phyloP scores from a whole-genome alignment of 2,797 vertebrate species.

The Columba guinea region DNA sequence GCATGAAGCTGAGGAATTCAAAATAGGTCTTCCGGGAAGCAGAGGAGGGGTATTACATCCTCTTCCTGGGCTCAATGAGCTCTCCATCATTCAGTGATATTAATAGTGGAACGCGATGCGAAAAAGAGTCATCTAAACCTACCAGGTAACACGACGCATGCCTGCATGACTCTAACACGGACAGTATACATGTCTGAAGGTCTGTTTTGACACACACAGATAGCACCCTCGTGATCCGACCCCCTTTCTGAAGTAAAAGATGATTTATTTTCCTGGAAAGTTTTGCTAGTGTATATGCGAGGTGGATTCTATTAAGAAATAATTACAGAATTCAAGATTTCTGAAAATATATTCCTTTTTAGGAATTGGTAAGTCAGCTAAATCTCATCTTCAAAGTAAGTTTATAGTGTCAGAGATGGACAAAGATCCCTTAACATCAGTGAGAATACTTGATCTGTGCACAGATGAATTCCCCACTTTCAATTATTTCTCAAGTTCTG shows the following conservation, averaged over 20 bases:
- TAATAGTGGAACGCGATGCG: neutral
- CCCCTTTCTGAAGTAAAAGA: neutral
- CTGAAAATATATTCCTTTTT: neutral
- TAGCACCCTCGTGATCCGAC: neutral
- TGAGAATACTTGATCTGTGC: neutral
- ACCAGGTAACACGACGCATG: neutral
- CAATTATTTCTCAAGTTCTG: neutral
- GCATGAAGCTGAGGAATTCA: neutral
- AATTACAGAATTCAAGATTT: neutral
- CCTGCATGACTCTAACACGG: neutral
- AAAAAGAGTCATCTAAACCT: neutral
- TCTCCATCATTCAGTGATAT: neutral
- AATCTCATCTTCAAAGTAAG: neutral
- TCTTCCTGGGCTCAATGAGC: neutral
- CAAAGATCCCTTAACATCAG: neutral
- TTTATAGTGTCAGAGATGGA: neutral
- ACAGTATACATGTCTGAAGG: neutral
- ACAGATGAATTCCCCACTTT: neutral
- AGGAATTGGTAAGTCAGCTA: neutral
- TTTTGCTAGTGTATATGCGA: neutral
- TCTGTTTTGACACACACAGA: neutral
- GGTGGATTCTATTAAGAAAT: neutral
- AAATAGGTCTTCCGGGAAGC: neutral
- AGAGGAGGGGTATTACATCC: neutral
- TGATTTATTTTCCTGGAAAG: neutral